A percentile compares a stretch with the other conserved stretches of the same genome.
Evolutionary conservation across 1,140 invertebrate species (phyloP).

Genomic region (Cotesia glomerata): DNA sequence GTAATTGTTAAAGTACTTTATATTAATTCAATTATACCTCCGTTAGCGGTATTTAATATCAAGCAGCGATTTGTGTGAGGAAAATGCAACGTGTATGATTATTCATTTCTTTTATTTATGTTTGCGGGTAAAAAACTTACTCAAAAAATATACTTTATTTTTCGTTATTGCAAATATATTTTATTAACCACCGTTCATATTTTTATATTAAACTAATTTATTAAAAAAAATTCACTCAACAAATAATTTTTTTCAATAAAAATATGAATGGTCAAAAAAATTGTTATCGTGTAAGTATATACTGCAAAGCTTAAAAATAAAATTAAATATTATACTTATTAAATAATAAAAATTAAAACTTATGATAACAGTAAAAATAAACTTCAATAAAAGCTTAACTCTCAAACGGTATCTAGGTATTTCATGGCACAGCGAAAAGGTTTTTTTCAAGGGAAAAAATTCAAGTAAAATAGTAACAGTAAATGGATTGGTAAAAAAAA

Average conservation of each 20-base stretch:
- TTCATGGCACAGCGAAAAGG: not conserved
- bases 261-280: not conserved
- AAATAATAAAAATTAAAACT: not conserved
- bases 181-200: too few relatives aligned
- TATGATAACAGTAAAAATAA: not conserved
- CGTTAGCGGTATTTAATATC: not conserved
- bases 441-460: not conserved
- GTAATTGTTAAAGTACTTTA: slow-evolving; percentile 49
- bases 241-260: too few relatives aligned
- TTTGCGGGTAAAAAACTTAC: too few relatives aligned
- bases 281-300: too few relatives aligned
- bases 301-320: not conserved
- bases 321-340: too few relatives aligned
- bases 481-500: not conserved
- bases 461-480: not conserved
- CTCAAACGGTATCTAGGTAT: not conserved
- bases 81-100: not conserved
- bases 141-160: too few relatives aligned
- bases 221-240: too few relatives aligned
- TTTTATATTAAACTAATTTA: too few relatives aligned
- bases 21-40: not conserved
- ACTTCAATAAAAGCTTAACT: not conserved
- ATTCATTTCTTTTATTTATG: too few relatives aligned
- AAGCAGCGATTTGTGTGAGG: too few relatives aligned
- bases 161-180: too few relatives aligned